Base-by-base conservation (phyloP, 2,888 invertebrate genomes). In the Parnassius mnemosyne region DNA sequence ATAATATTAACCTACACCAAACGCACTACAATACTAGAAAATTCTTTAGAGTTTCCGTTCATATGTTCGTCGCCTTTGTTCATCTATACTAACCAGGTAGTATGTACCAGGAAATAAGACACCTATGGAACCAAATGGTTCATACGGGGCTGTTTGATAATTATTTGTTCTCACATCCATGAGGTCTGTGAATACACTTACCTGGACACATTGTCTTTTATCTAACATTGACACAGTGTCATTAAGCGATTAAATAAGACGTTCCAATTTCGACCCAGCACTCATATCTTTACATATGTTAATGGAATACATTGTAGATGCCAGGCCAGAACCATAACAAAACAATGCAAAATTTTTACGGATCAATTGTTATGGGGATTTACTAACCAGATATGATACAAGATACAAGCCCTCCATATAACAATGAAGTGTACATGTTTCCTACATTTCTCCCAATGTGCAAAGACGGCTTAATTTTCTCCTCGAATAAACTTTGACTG, bases 361-460 rank as follows among this genome's bases (percentile, higher is more conserved):
- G 49, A 94, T 93, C 57, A 99, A 84, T 69, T 96, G 93, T 0
- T 93, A 85, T 55, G 92, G 87, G 3, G 93, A 88, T 81, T 94
- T 94, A 75, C 95, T 95, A 59, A 96, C 92, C 63, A 99, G 90
- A 73, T 96, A 94, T 7, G n/a, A n/a, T n/a, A n/a, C n/a, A n/a
- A n/a, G 98, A 98, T 0, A 96, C 95, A 11, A 99, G 91, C 5
- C 99, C 97, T 3, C 97, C 97, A 85, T 99, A 99, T 41, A 99
- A 92, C 0, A 99, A 99, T 0, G 99, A 95, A 1, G 99, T 99
- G 83, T 99, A 99, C 99, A 99, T 99, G 80, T 99, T 99, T 10
- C 99, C 99, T 60, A 99, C 95, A 90, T 97, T 96, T 80, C 95
- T 96, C 5, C 99, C 96, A 67, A 99, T 87, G 60, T 95, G 88